Conservation (phyloP, 2,797 vertebrate species). For the Silurus lanzhouensis region DNA sequence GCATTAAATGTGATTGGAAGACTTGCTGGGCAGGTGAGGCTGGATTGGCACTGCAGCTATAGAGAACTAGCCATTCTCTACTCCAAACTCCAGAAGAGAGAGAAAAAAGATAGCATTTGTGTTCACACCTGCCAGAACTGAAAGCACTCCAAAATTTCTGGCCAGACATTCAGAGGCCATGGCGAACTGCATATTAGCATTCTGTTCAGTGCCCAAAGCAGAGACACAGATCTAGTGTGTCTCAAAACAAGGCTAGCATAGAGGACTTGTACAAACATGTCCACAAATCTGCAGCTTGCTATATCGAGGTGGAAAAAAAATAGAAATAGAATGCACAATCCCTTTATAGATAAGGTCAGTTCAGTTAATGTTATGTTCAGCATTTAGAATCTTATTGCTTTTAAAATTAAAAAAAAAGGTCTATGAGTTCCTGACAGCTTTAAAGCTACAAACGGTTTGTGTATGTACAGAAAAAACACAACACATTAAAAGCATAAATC, state of each 20-base stretch:
- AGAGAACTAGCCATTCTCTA: background rate
- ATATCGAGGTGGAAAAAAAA: background rate
- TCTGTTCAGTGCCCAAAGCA: constrained; percentile 56
- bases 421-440: background rate
- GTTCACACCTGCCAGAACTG: constrained; percentile 72
- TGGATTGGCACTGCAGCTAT: background rate
- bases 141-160: constrained; percentile 67
- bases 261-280: constrained; percentile 36
- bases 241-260: constrained; percentile 53
- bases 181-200: constrained; percentile 68
- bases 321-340: background rate
- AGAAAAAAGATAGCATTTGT: constrained; percentile 33
- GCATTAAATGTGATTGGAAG: background rate
- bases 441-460: constrained; percentile 29
- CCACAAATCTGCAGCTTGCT: background rate
- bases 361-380: background rate
- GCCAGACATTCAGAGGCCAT: constrained; percentile 55
- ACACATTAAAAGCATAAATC: constrained; percentile 45
- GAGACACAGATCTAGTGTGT: constrained; percentile 53
- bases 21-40: constrained; percentile 4
- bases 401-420: background rate
- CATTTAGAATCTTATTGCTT: background rate
- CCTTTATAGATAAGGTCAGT: background rate
- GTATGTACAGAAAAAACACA: constrained; percentile 64
- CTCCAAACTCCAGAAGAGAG: constrained; percentile 16